Base-by-base conservation (phyloP, 2,113 vertebrate species). In the Oryzias celebensis region DNA sequence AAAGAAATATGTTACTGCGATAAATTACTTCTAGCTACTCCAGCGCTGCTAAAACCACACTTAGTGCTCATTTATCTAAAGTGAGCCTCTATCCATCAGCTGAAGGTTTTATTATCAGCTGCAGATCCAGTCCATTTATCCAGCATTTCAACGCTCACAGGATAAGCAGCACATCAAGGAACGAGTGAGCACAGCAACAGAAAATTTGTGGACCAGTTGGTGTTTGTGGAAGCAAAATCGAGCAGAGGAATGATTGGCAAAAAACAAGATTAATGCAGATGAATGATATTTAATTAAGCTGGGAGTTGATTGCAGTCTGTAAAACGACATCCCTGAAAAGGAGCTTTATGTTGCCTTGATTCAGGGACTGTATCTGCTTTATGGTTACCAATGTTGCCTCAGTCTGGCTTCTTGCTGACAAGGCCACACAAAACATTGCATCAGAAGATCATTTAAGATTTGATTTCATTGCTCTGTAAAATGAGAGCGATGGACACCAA, bases 41-140 rank as follows among this genome's bases (percentile, higher is more conserved):
- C 36, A 12, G 36, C 36, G 36, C 36, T 36, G 36, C 36, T 36
- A 36, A 10, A 36, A 36, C 8, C 48, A 55, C 47, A 47, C 42
- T 59, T 55, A 47, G 65, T 65, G 49, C 76, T 76, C 68, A 83
- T 81, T 80, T 42, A 62, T 75, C 52, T 73, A 28, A 73, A 71
- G 43, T 68, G 68, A 36, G 57, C 22, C 20, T 17, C 68, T 69
- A 75, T 77, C 74, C 72, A 83, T 79, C 65, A 77, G 44, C 3
- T 47, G 62, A 71, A 16, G 43, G 62, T 61, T 78, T 62, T 74
- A 67, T 84, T 54, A 80, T 74, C 26, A 26, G 52, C 61, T 2
- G 16, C 67, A 57, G 47, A 18, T 52, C 51, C 53, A 23, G 47
- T 52, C 68, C 45, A 65, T 71, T 59, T 56, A 57, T 68, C 69